These are phyloP conservation scores for Okamejei kenojei DNA, from an alignment of 2,797 vertebrate genomes.

Conservation along the genomic window DNA sequence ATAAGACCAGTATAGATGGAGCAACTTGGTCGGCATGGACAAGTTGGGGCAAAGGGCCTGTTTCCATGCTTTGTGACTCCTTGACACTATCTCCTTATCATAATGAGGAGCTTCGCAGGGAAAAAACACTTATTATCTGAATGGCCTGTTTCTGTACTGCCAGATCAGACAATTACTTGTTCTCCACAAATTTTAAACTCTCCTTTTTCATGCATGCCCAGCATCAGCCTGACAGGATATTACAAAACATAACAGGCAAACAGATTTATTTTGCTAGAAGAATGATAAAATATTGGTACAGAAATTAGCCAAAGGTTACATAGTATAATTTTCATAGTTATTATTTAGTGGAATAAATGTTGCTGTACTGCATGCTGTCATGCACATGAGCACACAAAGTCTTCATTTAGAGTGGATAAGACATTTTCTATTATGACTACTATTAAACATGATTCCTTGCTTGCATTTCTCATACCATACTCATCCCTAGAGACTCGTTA, in stretches of 20 bases:
- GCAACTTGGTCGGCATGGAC: too few species aligned
- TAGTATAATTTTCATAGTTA: slow-evolving; percentile 33
- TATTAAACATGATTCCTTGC: slow-evolving; percentile 39
- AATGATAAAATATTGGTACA: slow-evolving; percentile 29
- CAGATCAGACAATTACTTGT: not conserved
- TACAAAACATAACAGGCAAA: slow-evolving; percentile 8
- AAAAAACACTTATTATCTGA: not conserved
- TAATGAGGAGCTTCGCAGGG: slow-evolving; percentile 41
- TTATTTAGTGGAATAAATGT: slow-evolving; percentile 35
- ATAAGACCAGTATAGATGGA: too few species aligned
- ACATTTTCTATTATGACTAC: slow-evolving; percentile 37
- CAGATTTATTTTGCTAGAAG: not conserved
- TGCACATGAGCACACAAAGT: slow-evolving; percentile 38
- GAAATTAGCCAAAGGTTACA: slow-evolving; percentile 18
- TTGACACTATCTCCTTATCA: slow-evolving; percentile 74
- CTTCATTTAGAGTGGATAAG: slow-evolving; percentile 38
- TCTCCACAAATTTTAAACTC: slow-evolving; percentile 7
- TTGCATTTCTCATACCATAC: slow-evolving; percentile 36
- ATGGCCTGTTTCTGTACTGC: not conserved
- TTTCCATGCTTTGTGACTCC: too few species aligned
- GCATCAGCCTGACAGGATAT: not conserved
- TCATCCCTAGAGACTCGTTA: slow-evolving; percentile 34
- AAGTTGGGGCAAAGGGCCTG: too few species aligned
- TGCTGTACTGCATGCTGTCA: slow-evolving; percentile 36
- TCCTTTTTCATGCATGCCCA: not conserved